phyloP scores from a whole-genome alignment of 2,797 vertebrate genomes.

The Columba guinea region DNA sequence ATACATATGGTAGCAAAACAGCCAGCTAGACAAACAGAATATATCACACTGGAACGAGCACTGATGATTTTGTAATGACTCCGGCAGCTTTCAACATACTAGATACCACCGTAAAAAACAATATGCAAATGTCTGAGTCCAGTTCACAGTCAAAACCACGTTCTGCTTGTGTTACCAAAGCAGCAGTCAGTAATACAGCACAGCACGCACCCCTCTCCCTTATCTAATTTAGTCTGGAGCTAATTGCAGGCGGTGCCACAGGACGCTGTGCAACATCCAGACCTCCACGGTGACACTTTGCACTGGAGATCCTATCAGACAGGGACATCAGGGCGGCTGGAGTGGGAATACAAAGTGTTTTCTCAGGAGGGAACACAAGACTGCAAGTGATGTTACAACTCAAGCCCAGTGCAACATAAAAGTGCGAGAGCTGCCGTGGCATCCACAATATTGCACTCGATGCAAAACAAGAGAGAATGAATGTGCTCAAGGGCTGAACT shows the following conservation, averaged over 20 bases:
- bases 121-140: constrained; percentile 31
- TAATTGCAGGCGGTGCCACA: neutral
- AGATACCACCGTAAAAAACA: constrained; percentile 17
- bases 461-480: neutral
- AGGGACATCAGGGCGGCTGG: neutral
- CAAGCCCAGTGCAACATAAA: neutral
- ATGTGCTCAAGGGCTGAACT: constrained; percentile 16
- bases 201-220: neutral
- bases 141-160: constrained; percentile 9
- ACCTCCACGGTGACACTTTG: neutral
- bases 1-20: constrained; percentile 40
- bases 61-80: constrained; percentile 41
- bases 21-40: constrained; percentile 51
- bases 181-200: neutral
- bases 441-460: neutral
- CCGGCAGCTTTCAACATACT: neutral
- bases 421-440: neutral
- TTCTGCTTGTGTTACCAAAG: neutral
- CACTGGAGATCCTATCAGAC: neutral
- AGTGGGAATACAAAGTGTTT: neutral
- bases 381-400: neutral
- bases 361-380: neutral
- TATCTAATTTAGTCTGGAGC: neutral
- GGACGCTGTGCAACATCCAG: neutral
- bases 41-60: constrained; percentile 16